Percentiles rank a stretch among this genome's conserved stretches.
These are phyloP conservation scores for Acrocephalus arundinaceus DNA, from an alignment of 2,113 vertebrate genomes.

Conservation along the genomic window DNA sequence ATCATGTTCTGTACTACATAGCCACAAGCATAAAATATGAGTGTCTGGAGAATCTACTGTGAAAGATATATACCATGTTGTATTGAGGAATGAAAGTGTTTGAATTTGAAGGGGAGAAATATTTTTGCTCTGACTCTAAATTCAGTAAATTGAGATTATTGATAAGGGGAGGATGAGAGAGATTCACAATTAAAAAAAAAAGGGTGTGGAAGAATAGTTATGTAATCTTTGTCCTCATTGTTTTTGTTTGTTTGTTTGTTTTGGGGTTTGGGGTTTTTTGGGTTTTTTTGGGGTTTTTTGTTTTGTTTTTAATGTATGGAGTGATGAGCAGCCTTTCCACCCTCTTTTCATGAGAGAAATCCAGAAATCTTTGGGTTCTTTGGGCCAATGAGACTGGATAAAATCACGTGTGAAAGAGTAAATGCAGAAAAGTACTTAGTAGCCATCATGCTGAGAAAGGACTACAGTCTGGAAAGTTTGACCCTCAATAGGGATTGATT, in stretches of 20 bases:
- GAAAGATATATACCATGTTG: background rate
- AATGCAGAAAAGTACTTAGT: background rate
- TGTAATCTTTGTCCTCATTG: background rate
- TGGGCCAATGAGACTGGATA: background rate
- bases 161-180: background rate
- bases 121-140: background rate
- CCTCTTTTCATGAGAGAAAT: background rate
- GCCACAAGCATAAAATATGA: background rate
- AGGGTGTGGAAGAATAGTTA: rapidly evolving
- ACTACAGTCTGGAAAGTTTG: background rate
- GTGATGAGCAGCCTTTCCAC: background rate
- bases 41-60: background rate
- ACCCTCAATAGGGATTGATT: background rate
- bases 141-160: background rate
- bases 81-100: background rate
- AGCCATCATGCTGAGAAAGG: background rate
- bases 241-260: background rate
- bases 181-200: background rate
- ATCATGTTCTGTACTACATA: background rate
- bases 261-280: no score
- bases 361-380: background rate
- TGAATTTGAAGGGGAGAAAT: background rate
- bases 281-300: background rate
- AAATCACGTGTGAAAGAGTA: background rate
- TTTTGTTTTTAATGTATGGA: rapidly evolving